phyloP scores from a whole-genome alignment of 2,888 invertebrate genomes.

The Atherix ibis region DNA sequence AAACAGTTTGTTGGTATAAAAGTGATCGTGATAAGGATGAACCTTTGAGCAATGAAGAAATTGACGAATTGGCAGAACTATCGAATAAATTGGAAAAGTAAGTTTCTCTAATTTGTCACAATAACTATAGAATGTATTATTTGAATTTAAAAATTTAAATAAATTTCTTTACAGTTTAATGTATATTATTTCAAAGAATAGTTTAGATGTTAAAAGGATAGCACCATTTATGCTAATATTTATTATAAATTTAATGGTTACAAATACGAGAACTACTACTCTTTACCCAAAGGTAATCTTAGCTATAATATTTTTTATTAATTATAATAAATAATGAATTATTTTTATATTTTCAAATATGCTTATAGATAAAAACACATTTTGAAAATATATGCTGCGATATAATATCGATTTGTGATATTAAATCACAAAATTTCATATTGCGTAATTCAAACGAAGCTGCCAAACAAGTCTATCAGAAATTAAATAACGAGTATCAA shows the following conservation, averaged over 20 bases:
- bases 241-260: conserved; percentile 26
- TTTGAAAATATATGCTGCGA: conserved; percentile 28
- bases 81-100: conserved; percentile 22
- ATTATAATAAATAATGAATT: conserved; percentile 1
- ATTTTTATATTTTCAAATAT: conserved; percentile 1
- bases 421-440: conserved; percentile 27
- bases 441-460: conserved; percentile 29
- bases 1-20: conserved; percentile 28
- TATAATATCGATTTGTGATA: conserved; percentile 26
- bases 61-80: conserved; percentile 23
- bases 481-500: conserved; percentile 25
- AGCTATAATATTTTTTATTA: background rate
- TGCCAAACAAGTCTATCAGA: conserved; percentile 24
- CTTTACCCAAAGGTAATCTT: conserved; percentile 25
- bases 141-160: background rate
- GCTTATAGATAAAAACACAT: conserved; percentile 26
- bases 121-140: no score
- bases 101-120: conserved; percentile 3
- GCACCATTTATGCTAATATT: conserved; percentile 27
- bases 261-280: conserved; percentile 26
- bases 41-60: conserved; percentile 18
- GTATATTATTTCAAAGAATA: conserved; percentile 19
- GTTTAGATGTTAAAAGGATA: conserved; percentile 24
- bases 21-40: conserved; percentile 22
- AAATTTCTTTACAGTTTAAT: conserved; percentile 15